A percentile compares a stretch with the other conserved stretches of the same genome.
These are phyloP conservation scores for Beroe forskalii DNA, from an alignment of 37 sponge, comb jelly and placozoan genomes.

Conservation along the genomic window DNA sequence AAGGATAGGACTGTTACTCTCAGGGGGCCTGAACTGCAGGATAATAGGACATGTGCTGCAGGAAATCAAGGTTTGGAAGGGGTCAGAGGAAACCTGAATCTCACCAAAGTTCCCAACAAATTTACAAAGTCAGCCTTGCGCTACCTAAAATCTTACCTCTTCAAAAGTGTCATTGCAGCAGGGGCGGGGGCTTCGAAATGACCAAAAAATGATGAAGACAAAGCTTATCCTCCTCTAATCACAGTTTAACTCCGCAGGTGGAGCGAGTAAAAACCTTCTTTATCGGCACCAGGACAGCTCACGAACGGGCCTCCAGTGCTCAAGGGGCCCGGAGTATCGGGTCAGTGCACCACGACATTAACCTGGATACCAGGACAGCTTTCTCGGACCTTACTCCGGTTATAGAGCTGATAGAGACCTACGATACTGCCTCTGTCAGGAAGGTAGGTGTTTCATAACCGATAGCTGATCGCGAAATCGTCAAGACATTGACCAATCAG, in stretches of 20 bases:
- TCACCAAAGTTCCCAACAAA: too few relatives aligned
- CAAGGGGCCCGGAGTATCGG: neutral
- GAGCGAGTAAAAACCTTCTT: constrained; percentile 32
- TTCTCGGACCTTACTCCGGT: neutral
- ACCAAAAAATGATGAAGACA: too few relatives aligned
- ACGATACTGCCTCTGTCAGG: constrained; percentile 34
- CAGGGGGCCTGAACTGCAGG: constrained; percentile 54
- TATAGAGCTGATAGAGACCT: constrained; percentile 16
- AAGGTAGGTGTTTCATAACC: constrained; percentile 50
- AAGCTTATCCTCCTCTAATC: too few relatives aligned
- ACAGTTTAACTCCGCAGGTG: too few relatives aligned
- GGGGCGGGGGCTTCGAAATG: too few relatives aligned
- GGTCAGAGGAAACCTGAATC: too few relatives aligned
- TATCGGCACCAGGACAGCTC: constrained; percentile 23
- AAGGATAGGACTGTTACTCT: constrained; percentile 32
- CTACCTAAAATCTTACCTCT: too few relatives aligned
- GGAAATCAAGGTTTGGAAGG: neutral
- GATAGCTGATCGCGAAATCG: too few relatives aligned
- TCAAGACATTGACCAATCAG: too few relatives aligned
- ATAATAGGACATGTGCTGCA: constrained; percentile 26
- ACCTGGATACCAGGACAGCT: neutral
- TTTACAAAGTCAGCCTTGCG: too few relatives aligned
- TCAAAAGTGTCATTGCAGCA: too few relatives aligned
- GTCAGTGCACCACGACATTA: constrained; percentile 40
- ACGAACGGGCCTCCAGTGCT: constrained; percentile 18